These are phyloP conservation scores for Temnothorax longispinosus DNA, from an alignment of 1,140 invertebrate genomes.

Conservation along the genomic window DNA sequence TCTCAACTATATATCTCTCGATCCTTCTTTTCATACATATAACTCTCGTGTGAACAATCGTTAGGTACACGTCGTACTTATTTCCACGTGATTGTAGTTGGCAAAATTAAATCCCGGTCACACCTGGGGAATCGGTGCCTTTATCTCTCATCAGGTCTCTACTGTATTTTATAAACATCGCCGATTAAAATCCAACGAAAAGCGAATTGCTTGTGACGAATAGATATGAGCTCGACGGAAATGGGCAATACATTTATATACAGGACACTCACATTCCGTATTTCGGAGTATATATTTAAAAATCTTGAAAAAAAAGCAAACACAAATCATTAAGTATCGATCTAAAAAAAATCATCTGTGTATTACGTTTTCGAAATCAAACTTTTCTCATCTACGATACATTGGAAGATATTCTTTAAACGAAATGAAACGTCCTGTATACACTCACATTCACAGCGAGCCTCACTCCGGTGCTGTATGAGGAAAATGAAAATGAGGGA, in stretches of 20 bases:
- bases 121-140: not conserved
- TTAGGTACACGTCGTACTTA: slow-evolving; percentile 29
- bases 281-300: not conserved
- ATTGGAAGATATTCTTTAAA: not conserved
- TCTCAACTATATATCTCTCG: slow-evolving; percentile 19
- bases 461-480: not conserved
- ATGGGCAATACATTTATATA: not conserved
- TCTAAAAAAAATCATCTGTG: not conserved
- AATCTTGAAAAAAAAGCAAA: not conserved
- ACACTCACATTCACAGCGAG: not conserved
- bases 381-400: not conserved
- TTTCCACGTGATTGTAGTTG: slow-evolving; percentile 29
- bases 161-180: not conserved
- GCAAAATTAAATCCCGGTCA: slow-evolving; percentile 15
- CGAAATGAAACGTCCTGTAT: slow-evolving; percentile 3
- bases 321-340: not conserved
- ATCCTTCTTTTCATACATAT: slow-evolving; percentile 40
- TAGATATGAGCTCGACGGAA: not conserved
- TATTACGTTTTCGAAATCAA: not conserved
- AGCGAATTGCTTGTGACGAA: not conserved
- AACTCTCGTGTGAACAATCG: slow-evolving; percentile 39
- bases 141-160: not conserved
- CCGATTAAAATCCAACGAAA: slow-evolving; percentile 5
- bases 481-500: not conserved
- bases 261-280: not conserved